Base-by-base conservation (phyloP, 2,113 vertebrate species). In the Prolemur simus region DNA sequence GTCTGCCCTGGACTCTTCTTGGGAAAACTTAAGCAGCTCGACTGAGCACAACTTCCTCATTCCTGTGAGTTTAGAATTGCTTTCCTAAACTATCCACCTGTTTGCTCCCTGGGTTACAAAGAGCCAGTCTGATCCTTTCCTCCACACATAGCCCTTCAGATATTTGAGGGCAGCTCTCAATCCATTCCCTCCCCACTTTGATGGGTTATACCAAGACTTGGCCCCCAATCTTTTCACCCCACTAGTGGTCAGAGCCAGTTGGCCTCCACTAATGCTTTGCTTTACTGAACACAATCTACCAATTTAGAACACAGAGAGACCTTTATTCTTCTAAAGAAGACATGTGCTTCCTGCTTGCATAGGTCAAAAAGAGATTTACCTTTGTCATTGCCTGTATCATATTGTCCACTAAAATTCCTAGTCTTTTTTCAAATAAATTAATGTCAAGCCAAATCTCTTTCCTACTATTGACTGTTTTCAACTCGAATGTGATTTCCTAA, bases 381-480 rank as follows among this genome's bases (percentile, higher is more conserved):
- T 58, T 14, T 17, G 3, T 39, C 37, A 47, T 0, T 39, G 20
- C n/a, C 42, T 8, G 13, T 21, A 39, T n/a, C 0, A 1, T 23
- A 23, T 8, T 18, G 17, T 91, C 74, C 49, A 74, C 54, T 73
- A 83, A 47, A 87, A 93, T 73, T 25, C 47, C 10, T 25, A 89
- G 21, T 73, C 34, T 84, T 90, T 82, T 94, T 90, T 13, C 60
- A 94, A 92, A 81, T 78, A 47, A 83, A 82, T 45, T 64, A 73
- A 83, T 37, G 20, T 56, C 84, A 87, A 83, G 80, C 89, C 69
- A 84, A 47, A 87, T 80, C n/a, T 96, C 8, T 93, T 76, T 17
- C 37, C 39, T 32, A 6, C 71, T 45, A 60, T 12, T 29, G 27
- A 81, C 23, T 84, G 8, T 47, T 89, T 69, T 77, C 17, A 87